Evolutionary conservation across 2,888 invertebrate genomes (phyloP).

Genomic region (Synergus japonicus): DNA sequence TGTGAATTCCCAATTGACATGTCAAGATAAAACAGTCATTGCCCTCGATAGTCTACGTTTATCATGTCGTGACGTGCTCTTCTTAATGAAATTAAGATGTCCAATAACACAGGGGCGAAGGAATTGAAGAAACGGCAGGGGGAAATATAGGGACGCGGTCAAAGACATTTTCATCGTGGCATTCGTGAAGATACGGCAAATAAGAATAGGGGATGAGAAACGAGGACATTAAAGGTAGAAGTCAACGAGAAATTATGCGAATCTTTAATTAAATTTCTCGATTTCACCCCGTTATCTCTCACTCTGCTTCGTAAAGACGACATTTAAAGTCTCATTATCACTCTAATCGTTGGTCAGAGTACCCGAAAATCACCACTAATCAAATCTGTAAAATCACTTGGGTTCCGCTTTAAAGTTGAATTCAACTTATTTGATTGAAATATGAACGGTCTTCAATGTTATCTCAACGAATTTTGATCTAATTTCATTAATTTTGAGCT

Average conservation of each 20-base stretch:
- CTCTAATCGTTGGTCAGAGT: constrained; percentile 58
- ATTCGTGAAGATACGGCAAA: constrained; percentile 50
- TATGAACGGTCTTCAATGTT: background rate
- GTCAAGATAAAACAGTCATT: constrained; percentile 47
- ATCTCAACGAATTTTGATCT: background rate
- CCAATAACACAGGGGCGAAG: constrained; percentile 51
- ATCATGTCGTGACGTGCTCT: constrained; percentile 50
- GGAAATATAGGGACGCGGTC: constrained; percentile 45
- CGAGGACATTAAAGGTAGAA: constrained; percentile 60
- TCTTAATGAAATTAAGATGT: constrained; percentile 59
- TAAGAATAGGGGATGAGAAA: constrained; percentile 56
- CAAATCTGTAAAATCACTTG: background rate
- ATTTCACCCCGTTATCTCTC: constrained; percentile 60
- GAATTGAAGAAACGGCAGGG: constrained; percentile 35
- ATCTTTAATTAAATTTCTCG: constrained; percentile 68
- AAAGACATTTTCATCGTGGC: constrained; percentile 55
- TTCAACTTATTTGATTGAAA: constrained; percentile 4
- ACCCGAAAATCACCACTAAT: constrained; percentile 51
- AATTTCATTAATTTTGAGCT: background rate
- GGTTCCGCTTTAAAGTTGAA: too few relatives aligned
- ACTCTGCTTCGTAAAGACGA: constrained; percentile 52
- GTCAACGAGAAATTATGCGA: constrained; percentile 62
- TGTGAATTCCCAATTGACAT: constrained; percentile 10
- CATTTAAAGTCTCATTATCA: constrained; percentile 61
- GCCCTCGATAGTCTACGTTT: constrained; percentile 55